Conservation (phyloP, 2,113 vertebrate species). For the Eudyptes chrysolophus region DNA sequence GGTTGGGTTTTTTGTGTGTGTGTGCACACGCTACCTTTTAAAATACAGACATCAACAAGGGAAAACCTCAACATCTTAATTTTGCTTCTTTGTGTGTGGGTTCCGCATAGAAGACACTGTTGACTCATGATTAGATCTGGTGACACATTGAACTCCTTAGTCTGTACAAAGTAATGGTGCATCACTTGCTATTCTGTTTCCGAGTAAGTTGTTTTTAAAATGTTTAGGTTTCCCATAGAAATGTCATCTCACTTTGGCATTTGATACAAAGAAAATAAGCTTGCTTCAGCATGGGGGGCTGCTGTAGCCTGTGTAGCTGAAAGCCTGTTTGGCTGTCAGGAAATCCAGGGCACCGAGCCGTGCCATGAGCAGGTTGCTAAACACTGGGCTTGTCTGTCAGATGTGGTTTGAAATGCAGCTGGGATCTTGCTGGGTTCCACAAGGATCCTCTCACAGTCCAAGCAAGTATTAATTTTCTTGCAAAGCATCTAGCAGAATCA, state of each 20-base stretch:
- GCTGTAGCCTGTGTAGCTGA: neutral
- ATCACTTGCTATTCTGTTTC: neutral
- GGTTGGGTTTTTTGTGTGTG: neutral
- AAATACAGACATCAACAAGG: neutral
- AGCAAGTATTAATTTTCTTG: neutral
- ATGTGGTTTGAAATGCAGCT: neutral
- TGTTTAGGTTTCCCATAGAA: neutral
- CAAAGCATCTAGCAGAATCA: neutral
- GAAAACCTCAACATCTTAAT: neutral
- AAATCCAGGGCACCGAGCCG: accelerated
- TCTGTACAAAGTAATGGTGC: neutral
- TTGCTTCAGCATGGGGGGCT: neutral
- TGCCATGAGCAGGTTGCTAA: neutral
- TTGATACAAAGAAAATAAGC: neutral
- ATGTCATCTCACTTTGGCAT: neutral
- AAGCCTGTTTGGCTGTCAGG: neutral
- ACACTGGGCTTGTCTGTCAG: neutral
- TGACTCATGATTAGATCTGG: neutral
- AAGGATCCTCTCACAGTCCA: neutral
- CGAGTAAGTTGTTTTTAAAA: neutral
- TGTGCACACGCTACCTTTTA: no score
- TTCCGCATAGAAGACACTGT: neutral
- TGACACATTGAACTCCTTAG: neutral
- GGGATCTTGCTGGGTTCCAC: neutral
- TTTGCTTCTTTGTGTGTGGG: neutral